Base-by-base conservation (phyloP, 1,140 invertebrate genomes). In the Ooceraea biroi region DNA sequence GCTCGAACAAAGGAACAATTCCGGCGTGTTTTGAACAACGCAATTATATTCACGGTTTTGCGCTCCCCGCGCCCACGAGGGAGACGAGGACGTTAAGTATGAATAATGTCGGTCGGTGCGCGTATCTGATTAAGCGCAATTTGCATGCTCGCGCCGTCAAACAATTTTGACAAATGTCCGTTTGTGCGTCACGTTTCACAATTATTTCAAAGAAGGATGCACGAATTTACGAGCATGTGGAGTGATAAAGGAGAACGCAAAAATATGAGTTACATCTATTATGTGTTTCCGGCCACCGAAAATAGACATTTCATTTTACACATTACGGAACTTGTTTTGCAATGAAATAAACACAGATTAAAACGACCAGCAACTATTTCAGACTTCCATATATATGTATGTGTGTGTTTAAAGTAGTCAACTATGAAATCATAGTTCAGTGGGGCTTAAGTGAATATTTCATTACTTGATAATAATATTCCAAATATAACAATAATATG, bases 1-100 rank as follows among this genome's bases (percentile, higher is more conserved):
- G 41, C 22, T 80, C 22, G n/a, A 12, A 80, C 76, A 80, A 80
- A 80, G 76, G 76, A 80, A 80, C 76, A 69, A 80, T 80, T 50
- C 22, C 25, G 76, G 55, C 41, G 48, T 71, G 50, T 71, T 80
- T 80, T 80, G 63, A 80, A 69, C 68, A 68, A 22, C 50, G 41
- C 41, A 57, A 41, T 71, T 80, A 80, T 80, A 80, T 71, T 69
- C 76, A 69, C 61, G n/a, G 12, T 58, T 77, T 66, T 55, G 61
- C 52, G 25, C n/a, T 57, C 30, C 1, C 36, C 12, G 36, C 12
- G 22, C 19, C 19, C 4, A 12, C 10, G 25, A 48, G 44, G n/a
- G 12, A 46, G n/a, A 0, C 12, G 27, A 5, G 14, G 22, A 80
- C 41, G n/a, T 69, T 80, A 71, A 80, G 50, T 71, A 58, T 46